A percentile compares a stretch with the other conserved stretches of the same genome.
These are phyloP conservation scores for Aleadryas rufinucha DNA, from an alignment of 2,113 vertebrate species.

Conservation along the genomic window DNA sequence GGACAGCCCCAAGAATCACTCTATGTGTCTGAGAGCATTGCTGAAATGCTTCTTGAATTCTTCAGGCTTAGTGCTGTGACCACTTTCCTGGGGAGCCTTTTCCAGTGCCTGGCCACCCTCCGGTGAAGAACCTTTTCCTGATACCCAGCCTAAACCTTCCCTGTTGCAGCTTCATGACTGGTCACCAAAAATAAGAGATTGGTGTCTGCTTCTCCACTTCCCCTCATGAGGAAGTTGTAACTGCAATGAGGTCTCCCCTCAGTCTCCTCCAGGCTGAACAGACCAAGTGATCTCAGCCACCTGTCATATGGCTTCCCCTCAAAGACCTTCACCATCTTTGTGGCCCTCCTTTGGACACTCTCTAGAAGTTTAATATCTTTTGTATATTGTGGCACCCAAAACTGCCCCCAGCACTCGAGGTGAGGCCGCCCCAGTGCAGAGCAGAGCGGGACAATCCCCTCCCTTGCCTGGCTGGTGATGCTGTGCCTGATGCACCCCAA, in stretches of 20 bases:
- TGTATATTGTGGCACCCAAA: neutral
- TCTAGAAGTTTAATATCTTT: neutral
- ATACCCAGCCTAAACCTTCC: neutral
- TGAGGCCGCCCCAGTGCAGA: rapidly evolving
- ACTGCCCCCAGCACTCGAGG: rapidly evolving
- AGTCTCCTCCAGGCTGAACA: neutral
- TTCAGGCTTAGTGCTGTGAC: neutral
- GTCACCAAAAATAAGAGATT: neutral
- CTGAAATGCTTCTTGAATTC: neutral
- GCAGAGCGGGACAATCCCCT: neutral
- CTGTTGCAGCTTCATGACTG: neutral
- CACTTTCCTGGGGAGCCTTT: neutral
- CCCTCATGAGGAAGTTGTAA: neutral
- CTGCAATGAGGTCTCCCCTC: neutral
- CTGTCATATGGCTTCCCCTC: rapidly evolving
- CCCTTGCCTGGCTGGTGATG: rapidly evolving
- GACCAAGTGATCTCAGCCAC: neutral
- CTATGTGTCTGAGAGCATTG: neutral
- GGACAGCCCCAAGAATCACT: neutral
- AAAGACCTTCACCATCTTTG: neutral
- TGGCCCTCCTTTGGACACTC: neutral
- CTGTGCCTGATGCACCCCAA: neutral
- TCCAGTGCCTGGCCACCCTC: neutral
- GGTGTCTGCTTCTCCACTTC: neutral
- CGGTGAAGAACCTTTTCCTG: neutral